Evolutionary conservation across 2,888 invertebrate genomes (phyloP).

Genomic region (Ctenicera cuprea): DNA sequence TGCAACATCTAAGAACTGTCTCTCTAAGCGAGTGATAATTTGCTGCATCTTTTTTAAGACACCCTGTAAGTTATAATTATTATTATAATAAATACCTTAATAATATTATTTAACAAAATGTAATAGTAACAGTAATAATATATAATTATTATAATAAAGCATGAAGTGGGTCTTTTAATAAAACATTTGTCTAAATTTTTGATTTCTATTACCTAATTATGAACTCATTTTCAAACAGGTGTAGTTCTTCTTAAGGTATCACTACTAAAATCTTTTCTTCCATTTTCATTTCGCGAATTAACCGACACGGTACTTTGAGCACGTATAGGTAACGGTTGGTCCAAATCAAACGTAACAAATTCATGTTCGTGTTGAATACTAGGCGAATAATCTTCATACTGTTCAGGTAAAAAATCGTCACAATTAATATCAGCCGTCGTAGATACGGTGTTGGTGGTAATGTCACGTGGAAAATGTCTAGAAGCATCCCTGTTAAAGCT

Average conservation of each 20-base stretch:
- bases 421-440: slow-evolving; percentile 78
- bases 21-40: too few species aligned
- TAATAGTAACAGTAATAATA: background rate
- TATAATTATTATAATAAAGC: background rate
- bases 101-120: background rate
- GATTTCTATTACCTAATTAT: background rate
- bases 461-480: slow-evolving; percentile 75
- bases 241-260: slow-evolving; percentile 78
- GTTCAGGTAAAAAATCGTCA: slow-evolving; percentile 68
- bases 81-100: too few species aligned
- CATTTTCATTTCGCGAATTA: slow-evolving; percentile 64
- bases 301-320: slow-evolving; percentile 68
- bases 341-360: slow-evolving; percentile 82
- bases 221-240: slow-evolving; percentile 71
- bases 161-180: too few species aligned
- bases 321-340: slow-evolving; percentile 71
- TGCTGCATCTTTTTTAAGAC: too few species aligned
- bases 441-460: slow-evolving; percentile 82
- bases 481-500: slow-evolving; percentile 62
- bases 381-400: slow-evolving; percentile 76
- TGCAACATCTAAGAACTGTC: too few species aligned
- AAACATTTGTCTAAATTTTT: background rate
- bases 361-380: slow-evolving; percentile 78
- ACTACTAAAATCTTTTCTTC: slow-evolving; percentile 71
- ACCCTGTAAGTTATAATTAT: too few species aligned